These are phyloP conservation scores for Climacteris rufus DNA, from an alignment of 2,113 vertebrate species.

Conservation along the genomic window DNA sequence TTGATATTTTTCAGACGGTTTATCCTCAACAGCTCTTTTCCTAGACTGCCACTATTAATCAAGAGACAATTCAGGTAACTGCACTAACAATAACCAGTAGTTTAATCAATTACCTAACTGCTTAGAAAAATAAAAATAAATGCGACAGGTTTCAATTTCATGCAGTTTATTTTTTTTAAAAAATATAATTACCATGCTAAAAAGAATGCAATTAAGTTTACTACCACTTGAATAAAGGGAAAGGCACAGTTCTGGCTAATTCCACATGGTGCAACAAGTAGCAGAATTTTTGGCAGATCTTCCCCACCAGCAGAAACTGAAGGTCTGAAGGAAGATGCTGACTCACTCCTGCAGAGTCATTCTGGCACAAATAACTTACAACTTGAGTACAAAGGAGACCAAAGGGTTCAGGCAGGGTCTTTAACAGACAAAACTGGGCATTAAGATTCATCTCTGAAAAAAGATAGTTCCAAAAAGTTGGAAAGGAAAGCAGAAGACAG, in stretches of 20 bases:
- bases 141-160: neutral
- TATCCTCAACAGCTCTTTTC: neutral
- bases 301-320: neutral
- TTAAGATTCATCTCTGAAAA: neutral
- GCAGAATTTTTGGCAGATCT: neutral
- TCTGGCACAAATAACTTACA: neutral
- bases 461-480: neutral
- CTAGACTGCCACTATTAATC: neutral
- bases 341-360: conserved; percentile 13
- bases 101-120: neutral
- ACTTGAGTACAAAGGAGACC: neutral
- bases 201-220: neutral
- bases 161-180: too few species aligned
- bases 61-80: neutral
- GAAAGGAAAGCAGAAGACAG: neutral
- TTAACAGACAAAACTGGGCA: neutral
- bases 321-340: conserved; percentile 11
- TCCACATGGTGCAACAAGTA: neutral
- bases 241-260: neutral
- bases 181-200: neutral
- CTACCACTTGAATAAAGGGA: neutral
- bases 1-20: neutral
- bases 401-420: neutral
- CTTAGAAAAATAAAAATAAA: neutral
- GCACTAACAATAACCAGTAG: neutral